Conservation (phyloP, 2,888 invertebrate genomes). For the Epiblema foenella region DNA sequence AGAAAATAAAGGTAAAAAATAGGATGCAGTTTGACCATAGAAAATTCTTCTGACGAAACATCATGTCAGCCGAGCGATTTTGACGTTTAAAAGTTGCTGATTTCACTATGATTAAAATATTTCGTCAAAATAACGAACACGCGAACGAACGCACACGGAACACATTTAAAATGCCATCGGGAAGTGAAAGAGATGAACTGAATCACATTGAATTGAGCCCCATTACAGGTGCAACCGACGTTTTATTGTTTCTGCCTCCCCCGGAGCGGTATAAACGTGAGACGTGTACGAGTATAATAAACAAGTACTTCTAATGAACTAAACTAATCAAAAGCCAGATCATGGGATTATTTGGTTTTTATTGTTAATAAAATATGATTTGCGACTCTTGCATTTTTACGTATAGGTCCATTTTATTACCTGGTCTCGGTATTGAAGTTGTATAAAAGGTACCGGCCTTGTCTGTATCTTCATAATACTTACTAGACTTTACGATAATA, state of each 20-base stretch:
- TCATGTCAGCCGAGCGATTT: too few species aligned
- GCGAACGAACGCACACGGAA: not conserved
- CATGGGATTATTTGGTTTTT: constrained; percentile 23
- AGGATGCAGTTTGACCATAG: too few species aligned
- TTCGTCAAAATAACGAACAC: too few species aligned
- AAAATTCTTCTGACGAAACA: too few species aligned
- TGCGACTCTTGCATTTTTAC: constrained; percentile 11
- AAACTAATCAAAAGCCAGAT: constrained; percentile 23
- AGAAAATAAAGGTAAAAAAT: too few species aligned
- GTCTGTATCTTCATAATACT: too few species aligned
- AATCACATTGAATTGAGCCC: too few species aligned
- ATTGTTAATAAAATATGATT: constrained; percentile 27
- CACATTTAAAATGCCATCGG: not conserved
- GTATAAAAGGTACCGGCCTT: constrained; percentile 2
- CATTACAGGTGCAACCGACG: not conserved
- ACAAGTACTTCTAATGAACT: constrained; percentile 32
- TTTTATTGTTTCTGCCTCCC: not conserved
- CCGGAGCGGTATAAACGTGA: constrained; percentile 13
- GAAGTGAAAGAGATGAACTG: not conserved
- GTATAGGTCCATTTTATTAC: constrained; percentile 24
- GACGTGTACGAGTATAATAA: constrained; percentile 24
- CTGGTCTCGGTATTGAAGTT: not conserved
- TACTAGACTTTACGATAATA: constrained; percentile 5
- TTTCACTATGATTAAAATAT: too few species aligned
- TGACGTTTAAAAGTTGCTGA: too few species aligned